phyloP scores from a whole-genome alignment of 2,797 vertebrate genomes.

The Mareca strepera region DNA sequence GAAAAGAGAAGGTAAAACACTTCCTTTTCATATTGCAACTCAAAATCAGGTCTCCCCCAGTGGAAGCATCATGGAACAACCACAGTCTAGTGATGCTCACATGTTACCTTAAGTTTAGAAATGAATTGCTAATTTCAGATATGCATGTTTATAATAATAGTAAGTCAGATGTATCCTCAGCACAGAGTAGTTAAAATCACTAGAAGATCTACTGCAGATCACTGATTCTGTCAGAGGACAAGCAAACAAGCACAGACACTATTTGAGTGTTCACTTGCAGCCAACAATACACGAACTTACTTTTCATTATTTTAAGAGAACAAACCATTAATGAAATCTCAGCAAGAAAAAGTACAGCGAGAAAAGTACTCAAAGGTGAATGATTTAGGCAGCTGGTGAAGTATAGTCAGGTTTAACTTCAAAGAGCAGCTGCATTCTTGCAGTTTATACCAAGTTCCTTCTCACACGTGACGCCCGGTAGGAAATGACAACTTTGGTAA shows the following conservation, averaged over 20 bases:
- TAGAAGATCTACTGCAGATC: background rate
- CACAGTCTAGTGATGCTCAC: background rate
- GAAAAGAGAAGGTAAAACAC: background rate
- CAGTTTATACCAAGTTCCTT: background rate
- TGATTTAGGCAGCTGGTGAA: constrained; percentile 17
- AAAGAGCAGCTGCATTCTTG: background rate
- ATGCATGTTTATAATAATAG: background rate
- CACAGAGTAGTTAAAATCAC: background rate
- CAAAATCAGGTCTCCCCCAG: background rate
- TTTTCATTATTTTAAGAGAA: background rate
- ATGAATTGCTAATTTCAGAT: constrained; percentile 6
- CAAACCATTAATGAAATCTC: background rate
- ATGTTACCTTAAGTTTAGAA: background rate
- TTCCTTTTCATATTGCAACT: background rate
- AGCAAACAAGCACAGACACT: background rate
- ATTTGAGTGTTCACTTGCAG: background rate
- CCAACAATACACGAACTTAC: background rate
- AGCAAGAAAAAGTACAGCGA: background rate
- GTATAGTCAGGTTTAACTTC: background rate
- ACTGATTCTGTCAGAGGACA: constrained; percentile 13
- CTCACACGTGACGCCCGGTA: background rate
- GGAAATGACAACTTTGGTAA: background rate
- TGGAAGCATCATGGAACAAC: background rate
- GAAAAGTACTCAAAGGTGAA: background rate
- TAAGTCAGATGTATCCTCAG: background rate